Conservation (phyloP, 2,888 invertebrate genomes). For the Rhorus exstirpatorius region DNA sequence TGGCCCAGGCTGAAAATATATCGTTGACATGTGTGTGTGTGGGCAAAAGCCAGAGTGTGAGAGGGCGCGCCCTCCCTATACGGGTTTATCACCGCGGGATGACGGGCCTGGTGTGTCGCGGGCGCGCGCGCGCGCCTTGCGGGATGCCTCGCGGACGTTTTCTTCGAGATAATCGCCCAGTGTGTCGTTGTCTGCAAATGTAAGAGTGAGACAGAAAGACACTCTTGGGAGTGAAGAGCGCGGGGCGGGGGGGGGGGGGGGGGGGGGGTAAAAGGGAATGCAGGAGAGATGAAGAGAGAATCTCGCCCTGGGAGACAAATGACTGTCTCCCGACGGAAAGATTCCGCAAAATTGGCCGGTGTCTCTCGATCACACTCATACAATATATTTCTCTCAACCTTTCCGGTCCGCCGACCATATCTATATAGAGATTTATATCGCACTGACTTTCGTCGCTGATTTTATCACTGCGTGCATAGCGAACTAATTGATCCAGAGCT, state of each 20-base stretch:
- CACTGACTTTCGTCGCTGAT: conserved; percentile 49
- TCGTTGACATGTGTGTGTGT: conserved; percentile 85
- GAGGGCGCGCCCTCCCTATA: conserved; percentile 63
- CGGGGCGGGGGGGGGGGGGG: too few species aligned
- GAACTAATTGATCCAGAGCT: conserved; percentile 7
- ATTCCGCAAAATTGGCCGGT: conserved; percentile 78
- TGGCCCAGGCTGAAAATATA: conserved; percentile 84
- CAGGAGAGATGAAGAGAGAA: conserved; percentile 39
- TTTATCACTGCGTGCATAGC: conserved; percentile 6
- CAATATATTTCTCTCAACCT: conserved; percentile 33
- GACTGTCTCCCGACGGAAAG: conserved; percentile 81
- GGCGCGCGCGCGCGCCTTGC: conserved; percentile 65
- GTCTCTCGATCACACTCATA: conserved; percentile 68
- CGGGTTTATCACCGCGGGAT: conserved; percentile 25
- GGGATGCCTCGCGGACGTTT: conserved; percentile 70
- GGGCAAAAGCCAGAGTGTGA: conserved; percentile 74
- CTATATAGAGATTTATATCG: not conserved
- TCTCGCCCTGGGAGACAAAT: conserved; percentile 81
- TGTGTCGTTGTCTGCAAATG: conserved; percentile 14
- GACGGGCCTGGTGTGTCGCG: conserved; percentile 38
- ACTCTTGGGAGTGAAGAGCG: conserved; percentile 36
- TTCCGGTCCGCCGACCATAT: not conserved
- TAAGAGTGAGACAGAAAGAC: conserved; percentile 51
- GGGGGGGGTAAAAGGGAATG: conserved; percentile 11
- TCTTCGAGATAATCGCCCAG: conserved; percentile 43